These are phyloP conservation scores for Deroplatys truncata DNA, from an alignment of 2,888 invertebrate species.

Conservation along the genomic window DNA sequence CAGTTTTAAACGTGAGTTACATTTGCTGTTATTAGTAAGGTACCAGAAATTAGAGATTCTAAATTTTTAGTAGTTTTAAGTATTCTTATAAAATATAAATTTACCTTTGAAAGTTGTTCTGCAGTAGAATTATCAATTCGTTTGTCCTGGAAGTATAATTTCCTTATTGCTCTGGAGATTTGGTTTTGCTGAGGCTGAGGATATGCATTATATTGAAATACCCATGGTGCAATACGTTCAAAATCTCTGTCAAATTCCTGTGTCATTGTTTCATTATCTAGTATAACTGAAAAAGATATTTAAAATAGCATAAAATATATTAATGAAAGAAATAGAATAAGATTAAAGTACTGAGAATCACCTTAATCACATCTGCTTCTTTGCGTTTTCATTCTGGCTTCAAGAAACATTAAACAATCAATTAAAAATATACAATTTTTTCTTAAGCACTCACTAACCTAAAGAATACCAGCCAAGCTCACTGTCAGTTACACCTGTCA, in stretches of 20 bases:
- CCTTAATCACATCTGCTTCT: no score
- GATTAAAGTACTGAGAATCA: no score
- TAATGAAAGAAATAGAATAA: no score
- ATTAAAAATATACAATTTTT: no score
- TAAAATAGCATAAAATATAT: no score
- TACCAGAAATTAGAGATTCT: no score
- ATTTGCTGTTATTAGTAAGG: no score
- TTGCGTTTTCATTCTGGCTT: no score
- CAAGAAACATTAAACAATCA: no score
- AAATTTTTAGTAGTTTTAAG: no score
- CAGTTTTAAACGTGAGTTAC: no score
- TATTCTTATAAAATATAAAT: no score
- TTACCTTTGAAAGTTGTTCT: neutral
- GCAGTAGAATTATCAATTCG: constrained; percentile 34
- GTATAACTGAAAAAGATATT: constrained; percentile 44
- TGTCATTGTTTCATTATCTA: constrained; percentile 52
- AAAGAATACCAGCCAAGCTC: neutral
- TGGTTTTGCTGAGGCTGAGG: constrained; percentile 45
- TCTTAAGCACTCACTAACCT: neutral
- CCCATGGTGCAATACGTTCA: constrained; percentile 59
- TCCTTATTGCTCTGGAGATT: constrained; percentile 50
- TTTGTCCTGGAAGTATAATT: constrained; percentile 49
- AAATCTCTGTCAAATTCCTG: constrained; percentile 57
- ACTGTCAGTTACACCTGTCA: neutral
- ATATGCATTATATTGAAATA: constrained; percentile 57